Base-by-base conservation (phyloP, 2,888 invertebrate species). In the Ophraella communa region DNA sequence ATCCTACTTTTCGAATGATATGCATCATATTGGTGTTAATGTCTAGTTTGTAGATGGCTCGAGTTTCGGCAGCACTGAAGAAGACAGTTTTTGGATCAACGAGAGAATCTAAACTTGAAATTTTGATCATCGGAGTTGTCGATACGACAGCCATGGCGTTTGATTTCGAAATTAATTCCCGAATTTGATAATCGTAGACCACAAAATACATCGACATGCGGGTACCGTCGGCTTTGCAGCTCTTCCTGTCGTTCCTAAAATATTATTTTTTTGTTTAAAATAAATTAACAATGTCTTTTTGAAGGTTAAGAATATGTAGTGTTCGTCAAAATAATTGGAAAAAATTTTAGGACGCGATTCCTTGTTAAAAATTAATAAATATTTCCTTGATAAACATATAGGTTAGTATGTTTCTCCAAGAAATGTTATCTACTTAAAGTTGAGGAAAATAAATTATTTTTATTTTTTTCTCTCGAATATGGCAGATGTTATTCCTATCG, bases 171-270 rank as follows among this genome's bases (percentile, higher is more conserved):
- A 82, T 81, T 2, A 88, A 76, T 42, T 86, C 84, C 1, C 87
- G 83, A 11, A 90, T 85, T 24, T 87, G 84, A 5, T 53, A 42
- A 77, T 86, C 85, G 14, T 84, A 84, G 0, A 84, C 82, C 20
- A 85, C 81, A 77, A 86, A 89, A 1, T 89, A 72, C 0, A 89
- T 73, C 0, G 85, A 82, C 80, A 87, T 83, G 11, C 84, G 82
- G 4, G 85, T 83, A 58, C 86, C 85, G 0, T 84, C 77, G 1
- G 90, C 88, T 79, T 91, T 92, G 80, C 92, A 92, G 0, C 89
- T 86, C 14, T 83, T 84, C 51, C 85, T 86, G 76, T 92, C 89
- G 18, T 11, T 51, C 14, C 56, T 56, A 8, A 42, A 51, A 56
- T 20, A n/a, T n/a, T n/a, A n/a, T n/a, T n/a, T n/a, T n/a, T n/a